Conservation (phyloP, 1,140 invertebrate genomes). For the Tetramorium simillimum region DNA sequence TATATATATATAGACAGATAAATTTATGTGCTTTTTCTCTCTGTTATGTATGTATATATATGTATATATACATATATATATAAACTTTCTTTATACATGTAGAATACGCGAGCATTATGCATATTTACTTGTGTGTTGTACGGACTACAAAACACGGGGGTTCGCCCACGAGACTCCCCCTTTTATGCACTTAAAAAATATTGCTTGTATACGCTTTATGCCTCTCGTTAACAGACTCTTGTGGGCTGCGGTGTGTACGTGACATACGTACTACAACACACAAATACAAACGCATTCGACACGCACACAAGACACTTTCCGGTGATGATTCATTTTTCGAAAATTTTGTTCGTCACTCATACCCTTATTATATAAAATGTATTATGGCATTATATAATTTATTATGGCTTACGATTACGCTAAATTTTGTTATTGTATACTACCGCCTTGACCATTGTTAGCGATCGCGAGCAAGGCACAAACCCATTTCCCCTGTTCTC, state of each 20-base stretch:
- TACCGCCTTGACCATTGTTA: slow-evolving; percentile 76
- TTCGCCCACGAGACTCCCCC: slow-evolving; percentile 61
- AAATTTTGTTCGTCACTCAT: slow-evolving; percentile 74
- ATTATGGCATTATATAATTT: slow-evolving; percentile 84
- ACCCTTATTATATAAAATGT: slow-evolving; percentile 80
- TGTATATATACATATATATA: slow-evolving; percentile 41
- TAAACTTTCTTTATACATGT: slow-evolving; percentile 69
- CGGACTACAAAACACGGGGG: slow-evolving; percentile 56
- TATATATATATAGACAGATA: slow-evolving; percentile 26
- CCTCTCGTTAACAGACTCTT: slow-evolving; percentile 77
- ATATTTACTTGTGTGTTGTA: slow-evolving; percentile 36
- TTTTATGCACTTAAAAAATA: slow-evolving; percentile 80
- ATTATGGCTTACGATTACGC: slow-evolving; percentile 84
- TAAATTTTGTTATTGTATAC: slow-evolving; percentile 80
- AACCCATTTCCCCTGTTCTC: slow-evolving; percentile 13
- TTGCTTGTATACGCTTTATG: slow-evolving; percentile 75
- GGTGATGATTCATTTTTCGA: slow-evolving; percentile 38
- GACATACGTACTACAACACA: slow-evolving; percentile 35
- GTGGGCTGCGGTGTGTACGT: slow-evolving; percentile 70
- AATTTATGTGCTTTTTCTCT: slow-evolving; percentile 62
- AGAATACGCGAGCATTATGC: slow-evolving; percentile 65
- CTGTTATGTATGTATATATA: background rate
- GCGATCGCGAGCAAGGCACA: slow-evolving; percentile 51
- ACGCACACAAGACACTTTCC: slow-evolving; percentile 41
- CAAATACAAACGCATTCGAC: slow-evolving; percentile 25